A percentile compares a stretch with the other conserved stretches of the same genome.
Evolutionary conservation across 2,797 vertebrate genomes (phyloP).

Genomic region (Tokudaia muenninki): DNA sequence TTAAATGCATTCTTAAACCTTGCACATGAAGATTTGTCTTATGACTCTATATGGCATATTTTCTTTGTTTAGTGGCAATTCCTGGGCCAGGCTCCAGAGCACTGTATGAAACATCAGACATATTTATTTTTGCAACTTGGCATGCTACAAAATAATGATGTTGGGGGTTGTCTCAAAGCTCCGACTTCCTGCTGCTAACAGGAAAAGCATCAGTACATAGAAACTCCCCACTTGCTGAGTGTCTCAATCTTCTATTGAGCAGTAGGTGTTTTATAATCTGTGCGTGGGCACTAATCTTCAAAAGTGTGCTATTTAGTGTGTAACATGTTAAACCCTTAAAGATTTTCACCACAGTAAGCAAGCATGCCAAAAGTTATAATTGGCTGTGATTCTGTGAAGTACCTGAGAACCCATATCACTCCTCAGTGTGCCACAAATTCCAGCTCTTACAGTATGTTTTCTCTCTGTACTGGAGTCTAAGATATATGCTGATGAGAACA

Average conservation of each 20-base stretch:
- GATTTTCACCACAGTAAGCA: neutral
- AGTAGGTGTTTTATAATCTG: conserved; percentile 28
- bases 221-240: neutral
- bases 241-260: neutral
- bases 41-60: conserved; percentile 49
- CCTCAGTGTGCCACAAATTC: neutral
- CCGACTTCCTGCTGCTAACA: neutral
- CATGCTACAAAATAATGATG: neutral
- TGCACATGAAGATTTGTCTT: conserved; percentile 2
- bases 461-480: neutral
- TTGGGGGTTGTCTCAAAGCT: neutral
- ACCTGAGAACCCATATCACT: neutral
- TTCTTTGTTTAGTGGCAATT: neutral
- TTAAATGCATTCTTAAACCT: conserved; percentile 36
- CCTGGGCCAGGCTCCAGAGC: neutral
- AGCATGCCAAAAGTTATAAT: neutral
- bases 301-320: neutral
- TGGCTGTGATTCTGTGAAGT: neutral
- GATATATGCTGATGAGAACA: neutral
- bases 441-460: neutral
- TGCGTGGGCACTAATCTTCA: neutral
- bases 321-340: neutral
- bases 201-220: neutral
- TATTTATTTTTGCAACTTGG: neutral
- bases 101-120: neutral